Conservation (phyloP, 2,797 vertebrate genomes). For the Podarcis lilfordi region DNA sequence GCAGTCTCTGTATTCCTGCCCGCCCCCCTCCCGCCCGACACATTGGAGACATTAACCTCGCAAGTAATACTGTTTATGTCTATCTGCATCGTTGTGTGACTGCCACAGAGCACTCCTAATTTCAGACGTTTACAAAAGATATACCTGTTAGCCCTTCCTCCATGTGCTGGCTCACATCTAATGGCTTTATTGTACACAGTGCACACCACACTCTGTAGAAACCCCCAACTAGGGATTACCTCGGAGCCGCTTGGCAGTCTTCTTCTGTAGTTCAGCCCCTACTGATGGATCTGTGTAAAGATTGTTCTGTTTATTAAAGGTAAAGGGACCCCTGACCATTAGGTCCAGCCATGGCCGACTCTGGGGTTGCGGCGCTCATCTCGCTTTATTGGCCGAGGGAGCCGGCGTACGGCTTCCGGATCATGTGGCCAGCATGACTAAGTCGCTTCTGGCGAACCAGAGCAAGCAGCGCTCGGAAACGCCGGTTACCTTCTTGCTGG, state of each 20-base stretch:
- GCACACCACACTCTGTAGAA: not conserved
- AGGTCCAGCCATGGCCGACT: no score
- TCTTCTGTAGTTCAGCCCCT: not conserved
- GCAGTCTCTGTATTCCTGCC: not conserved
- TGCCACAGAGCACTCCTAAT: not conserved
- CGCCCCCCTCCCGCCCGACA: not conserved
- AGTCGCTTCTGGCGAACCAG: no score
- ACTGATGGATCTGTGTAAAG: not conserved
- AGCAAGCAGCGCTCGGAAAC: no score
- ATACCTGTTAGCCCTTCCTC: not conserved
- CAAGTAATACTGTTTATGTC: slow-evolving; percentile 15
- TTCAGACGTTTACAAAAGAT: not conserved
- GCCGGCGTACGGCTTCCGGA: no score
- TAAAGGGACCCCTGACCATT: no score
- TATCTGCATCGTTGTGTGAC: not conserved
- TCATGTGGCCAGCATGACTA: no score
- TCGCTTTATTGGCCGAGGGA: no score
- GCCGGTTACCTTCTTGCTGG: no score
- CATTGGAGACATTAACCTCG: slow-evolving; percentile 7
- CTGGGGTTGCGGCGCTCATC: no score
- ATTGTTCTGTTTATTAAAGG: not conserved
- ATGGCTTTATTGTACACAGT: not conserved
- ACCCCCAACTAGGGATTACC: not conserved
- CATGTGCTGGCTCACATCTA: not conserved
- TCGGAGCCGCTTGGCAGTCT: not conserved